Percentiles rank a stretch among this genome's conserved stretches.
phyloP scores from a whole-genome alignment of 2,797 vertebrate species.

The Halcyon chelicuti region DNA sequence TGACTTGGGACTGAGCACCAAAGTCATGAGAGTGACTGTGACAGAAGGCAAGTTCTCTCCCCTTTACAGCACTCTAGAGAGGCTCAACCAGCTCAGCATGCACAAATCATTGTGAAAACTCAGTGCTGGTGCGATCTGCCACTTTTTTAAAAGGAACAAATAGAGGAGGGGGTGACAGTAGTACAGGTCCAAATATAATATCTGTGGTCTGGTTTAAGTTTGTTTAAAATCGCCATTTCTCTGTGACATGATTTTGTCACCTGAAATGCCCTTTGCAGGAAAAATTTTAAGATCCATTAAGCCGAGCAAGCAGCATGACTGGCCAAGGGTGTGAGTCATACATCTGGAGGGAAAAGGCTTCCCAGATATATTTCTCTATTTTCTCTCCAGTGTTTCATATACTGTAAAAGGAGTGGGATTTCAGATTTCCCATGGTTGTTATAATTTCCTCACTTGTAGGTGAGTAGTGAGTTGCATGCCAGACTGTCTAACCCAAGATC shows the following conservation, averaged over 20 bases:
- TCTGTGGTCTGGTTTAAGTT: background rate
- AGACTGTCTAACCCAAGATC: background rate
- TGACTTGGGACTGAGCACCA: background rate
- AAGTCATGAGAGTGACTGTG: background rate
- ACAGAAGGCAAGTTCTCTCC: background rate
- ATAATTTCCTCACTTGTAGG: background rate
- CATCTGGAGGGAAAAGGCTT: background rate
- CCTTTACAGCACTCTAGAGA: background rate
- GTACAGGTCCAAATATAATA: too few relatives aligned
- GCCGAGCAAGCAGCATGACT: background rate
- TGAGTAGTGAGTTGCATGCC: background rate
- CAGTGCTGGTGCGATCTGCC: rapidly evolving
- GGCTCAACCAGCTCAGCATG: background rate
- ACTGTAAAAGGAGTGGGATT: background rate
- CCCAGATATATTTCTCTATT: background rate
- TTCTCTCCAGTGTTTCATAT: background rate
- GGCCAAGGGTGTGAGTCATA: background rate
- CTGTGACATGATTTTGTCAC: background rate
- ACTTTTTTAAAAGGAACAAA: background rate
- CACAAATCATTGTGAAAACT: rapidly evolving
- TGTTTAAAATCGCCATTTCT: background rate
- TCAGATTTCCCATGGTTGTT: background rate
- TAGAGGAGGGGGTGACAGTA: background rate
- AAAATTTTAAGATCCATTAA: background rate
- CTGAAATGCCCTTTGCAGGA: background rate